Percentiles rank a stretch among this genome's conserved stretches.
Evolutionary conservation across 2,797 vertebrate genomes (phyloP).

Genomic region (Peromyscus aztecus): DNA sequence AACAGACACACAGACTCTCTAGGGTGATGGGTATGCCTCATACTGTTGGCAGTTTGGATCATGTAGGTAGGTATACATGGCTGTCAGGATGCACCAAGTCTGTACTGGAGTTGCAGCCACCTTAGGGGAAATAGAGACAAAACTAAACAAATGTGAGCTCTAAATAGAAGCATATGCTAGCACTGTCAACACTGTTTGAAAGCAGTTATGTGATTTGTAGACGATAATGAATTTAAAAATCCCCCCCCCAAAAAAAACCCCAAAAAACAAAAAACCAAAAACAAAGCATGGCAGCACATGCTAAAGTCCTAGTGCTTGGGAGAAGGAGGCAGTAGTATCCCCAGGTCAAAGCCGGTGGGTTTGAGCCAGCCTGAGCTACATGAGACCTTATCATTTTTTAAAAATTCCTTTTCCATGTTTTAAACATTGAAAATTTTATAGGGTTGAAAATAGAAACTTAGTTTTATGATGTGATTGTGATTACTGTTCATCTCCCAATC

Average conservation of each 20-base stretch:
- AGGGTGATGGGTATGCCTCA: background rate
- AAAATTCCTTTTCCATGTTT: background rate
- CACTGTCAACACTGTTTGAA: constrained; percentile 1
- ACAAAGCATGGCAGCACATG: background rate
- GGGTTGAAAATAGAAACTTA: background rate
- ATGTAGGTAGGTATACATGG: background rate
- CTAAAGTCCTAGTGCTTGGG: background rate
- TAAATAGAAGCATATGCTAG: constrained; percentile 21
- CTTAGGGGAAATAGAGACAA: background rate
- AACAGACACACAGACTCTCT: background rate
- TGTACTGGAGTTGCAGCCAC: background rate
- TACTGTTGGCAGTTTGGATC: background rate
- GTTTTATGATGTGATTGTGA: background rate
- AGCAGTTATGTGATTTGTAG: constrained; percentile 32
- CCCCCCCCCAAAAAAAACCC: no score
- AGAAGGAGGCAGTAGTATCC: background rate
- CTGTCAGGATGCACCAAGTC: background rate
- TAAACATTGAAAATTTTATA: background rate
- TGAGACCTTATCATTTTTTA: background rate
- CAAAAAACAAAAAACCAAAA: background rate
- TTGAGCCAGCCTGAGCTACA: background rate
- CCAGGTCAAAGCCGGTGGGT: background rate
- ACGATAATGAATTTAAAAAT: background rate
- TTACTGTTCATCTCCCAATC: background rate
- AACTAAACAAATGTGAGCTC: background rate